Evolutionary conservation across 2,113 vertebrate genomes (phyloP).

Genomic region (Struthio camelus): DNA sequence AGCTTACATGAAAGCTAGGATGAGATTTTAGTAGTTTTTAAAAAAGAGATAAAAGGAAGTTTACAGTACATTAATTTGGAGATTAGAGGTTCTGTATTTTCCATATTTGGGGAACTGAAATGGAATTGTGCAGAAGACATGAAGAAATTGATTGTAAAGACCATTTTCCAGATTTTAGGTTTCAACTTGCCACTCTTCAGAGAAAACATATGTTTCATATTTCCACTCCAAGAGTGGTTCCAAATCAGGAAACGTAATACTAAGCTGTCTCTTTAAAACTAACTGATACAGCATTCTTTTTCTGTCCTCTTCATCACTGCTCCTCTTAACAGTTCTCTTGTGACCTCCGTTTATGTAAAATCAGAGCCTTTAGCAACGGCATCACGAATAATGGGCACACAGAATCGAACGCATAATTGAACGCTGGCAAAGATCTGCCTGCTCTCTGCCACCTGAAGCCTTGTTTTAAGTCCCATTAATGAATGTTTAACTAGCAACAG

Average conservation of each 20-base stretch:
- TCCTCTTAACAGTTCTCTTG: conserved; percentile 37
- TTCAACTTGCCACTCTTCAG: conserved; percentile 5
- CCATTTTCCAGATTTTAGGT: not conserved
- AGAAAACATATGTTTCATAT: not conserved
- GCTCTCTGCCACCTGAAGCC: not conserved
- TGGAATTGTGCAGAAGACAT: not conserved
- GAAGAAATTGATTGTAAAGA: conserved; percentile 17
- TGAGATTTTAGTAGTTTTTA: not conserved
- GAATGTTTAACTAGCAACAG: not conserved
- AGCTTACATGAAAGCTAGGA: not conserved
- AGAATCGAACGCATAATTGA: rapidly evolving
- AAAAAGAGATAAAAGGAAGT: not conserved
- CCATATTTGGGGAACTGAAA: not conserved
- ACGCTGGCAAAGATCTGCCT: not conserved
- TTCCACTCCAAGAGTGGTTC: not conserved
- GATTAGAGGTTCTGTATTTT: conserved; percentile 14
- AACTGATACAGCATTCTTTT: not conserved
- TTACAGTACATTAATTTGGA: not conserved
- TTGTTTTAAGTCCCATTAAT: not conserved
- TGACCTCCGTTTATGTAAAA: conserved; percentile 45
- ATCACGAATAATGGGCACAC: conserved; percentile 55
- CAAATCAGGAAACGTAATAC: not conserved
- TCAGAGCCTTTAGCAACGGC: conserved; percentile 33
- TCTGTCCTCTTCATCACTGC: not conserved
- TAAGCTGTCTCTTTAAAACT: not conserved